Conservation (phyloP, 2,797 vertebrate genomes). For the Setipinna tenuifilis region DNA sequence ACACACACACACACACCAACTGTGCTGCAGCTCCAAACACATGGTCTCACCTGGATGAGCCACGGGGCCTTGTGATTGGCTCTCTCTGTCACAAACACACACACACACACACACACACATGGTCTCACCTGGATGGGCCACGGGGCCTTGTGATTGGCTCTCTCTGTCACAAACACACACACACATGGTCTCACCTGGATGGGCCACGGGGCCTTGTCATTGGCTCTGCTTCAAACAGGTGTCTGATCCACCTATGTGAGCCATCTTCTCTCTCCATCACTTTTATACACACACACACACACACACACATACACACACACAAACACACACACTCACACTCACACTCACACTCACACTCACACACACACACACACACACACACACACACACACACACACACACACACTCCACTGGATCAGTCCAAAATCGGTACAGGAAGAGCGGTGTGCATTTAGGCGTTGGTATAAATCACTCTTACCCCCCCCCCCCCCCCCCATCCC, state of each 20-base stretch:
- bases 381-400: too few species aligned
- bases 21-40: background rate
- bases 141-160: too few species aligned
- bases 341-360: too few species aligned
- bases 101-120: too few species aligned
- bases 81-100: background rate
- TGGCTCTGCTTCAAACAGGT: slow-evolving; percentile 60
- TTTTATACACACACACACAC: too few species aligned
- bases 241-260: slow-evolving; percentile 44
- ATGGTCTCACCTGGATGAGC: background rate
- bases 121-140: too few species aligned
- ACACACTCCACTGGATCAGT: slow-evolving; percentile 53
- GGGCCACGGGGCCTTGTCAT: slow-evolving; percentile 42
- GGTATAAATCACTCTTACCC: slow-evolving; percentile 64
- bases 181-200: background rate
- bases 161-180: too few species aligned
- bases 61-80: slow-evolving; percentile 51
- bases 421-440: slow-evolving; percentile 48
- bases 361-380: too few species aligned
- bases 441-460: slow-evolving; percentile 31
- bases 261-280: background rate
- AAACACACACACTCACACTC: too few species aligned
- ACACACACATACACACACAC: too few species aligned
- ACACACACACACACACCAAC: background rate
- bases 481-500: slow-evolving; percentile 36